A percentile compares a stretch with the other conserved stretches of the same genome.
phyloP scores from a whole-genome alignment of 2,113 vertebrate species.

The Pipra filicauda region DNA sequence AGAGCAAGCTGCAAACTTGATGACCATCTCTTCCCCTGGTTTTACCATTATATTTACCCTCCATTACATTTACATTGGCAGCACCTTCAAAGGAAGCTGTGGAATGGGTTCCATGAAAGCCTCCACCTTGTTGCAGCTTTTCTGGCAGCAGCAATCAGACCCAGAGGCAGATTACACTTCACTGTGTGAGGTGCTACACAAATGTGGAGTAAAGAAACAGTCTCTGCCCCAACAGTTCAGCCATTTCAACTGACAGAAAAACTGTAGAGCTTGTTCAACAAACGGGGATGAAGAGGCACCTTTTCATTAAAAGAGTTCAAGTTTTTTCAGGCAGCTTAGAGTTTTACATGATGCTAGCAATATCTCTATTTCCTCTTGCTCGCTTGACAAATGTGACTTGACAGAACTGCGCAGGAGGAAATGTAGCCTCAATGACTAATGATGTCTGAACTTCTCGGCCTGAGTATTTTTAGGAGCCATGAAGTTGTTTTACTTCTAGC shows the following conservation, averaged over 20 bases:
- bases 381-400: background rate
- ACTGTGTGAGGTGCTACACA: background rate
- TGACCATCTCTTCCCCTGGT: background rate
- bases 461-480: background rate
- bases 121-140: background rate
- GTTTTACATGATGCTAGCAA: background rate
- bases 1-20: background rate
- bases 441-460: background rate
- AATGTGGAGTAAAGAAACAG: background rate
- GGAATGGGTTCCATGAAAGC: background rate
- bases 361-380: background rate
- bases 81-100: background rate
- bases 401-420: background rate
- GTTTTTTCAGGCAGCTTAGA: background rate
- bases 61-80: background rate
- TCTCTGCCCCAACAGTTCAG: background rate
- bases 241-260: background rate
- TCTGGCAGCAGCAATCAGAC: background rate
- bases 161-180: background rate
- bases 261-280: background rate
- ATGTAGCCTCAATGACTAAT: background rate
- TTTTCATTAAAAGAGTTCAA: background rate
- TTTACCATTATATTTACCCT: background rate
- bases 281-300: fast-evolving
- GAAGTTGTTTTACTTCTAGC: background rate